Evolutionary conservation across 2,113 vertebrate genomes (phyloP).

Genomic region (Labrus mixtus): DNA sequence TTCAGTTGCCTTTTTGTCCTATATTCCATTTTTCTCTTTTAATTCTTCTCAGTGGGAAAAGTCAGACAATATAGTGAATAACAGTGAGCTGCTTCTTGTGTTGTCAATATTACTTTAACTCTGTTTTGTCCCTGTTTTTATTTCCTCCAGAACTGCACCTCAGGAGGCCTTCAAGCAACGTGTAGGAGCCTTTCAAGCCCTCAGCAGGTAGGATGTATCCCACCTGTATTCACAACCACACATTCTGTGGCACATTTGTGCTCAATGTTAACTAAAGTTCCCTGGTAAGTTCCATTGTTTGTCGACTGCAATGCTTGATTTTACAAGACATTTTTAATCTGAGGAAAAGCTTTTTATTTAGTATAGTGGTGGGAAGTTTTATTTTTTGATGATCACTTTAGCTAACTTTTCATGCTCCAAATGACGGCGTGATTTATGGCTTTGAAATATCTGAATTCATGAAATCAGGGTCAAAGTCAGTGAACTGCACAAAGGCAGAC

Average conservation of each 20-base stretch:
- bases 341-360: too few relatives aligned
- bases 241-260: not conserved
- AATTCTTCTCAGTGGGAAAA: not conserved
- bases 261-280: not conserved
- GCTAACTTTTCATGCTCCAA: not conserved
- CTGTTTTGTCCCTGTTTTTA: not conserved
- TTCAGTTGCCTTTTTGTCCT: constrained; percentile 38
- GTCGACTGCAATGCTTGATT: not conserved
- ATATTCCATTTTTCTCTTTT: not conserved
- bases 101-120: constrained; percentile 27
- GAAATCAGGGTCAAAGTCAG: not conserved
- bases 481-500: not conserved
- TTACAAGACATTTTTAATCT: too few relatives aligned
- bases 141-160: constrained; percentile 72
- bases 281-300: not conserved
- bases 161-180: constrained; percentile 84
- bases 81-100: not conserved
- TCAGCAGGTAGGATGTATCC: constrained; percentile 77
- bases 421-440: not conserved
- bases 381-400: too few relatives aligned
- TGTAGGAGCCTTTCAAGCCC: constrained; percentile 83
- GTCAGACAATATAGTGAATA: not conserved
- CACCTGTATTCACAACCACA: not conserved
- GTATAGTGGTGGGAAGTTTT: too few relatives aligned
- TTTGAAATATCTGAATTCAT: not conserved